Conservation (phyloP, 2,888 invertebrate species). For the Pantelozetes paolii region DNA sequence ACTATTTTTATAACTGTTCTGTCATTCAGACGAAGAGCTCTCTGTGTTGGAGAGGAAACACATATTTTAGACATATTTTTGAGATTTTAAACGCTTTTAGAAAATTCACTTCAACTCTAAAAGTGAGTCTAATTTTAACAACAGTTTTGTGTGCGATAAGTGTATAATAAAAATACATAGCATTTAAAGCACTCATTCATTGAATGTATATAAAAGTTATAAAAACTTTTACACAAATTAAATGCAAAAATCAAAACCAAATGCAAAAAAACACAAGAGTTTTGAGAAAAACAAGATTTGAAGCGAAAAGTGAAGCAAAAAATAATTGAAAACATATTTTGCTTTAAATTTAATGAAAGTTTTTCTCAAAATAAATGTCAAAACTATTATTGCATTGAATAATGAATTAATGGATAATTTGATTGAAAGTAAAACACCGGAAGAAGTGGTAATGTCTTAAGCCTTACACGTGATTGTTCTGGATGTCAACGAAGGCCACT, state of each 20-base stretch:
- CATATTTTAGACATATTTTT: conserved; percentile 16
- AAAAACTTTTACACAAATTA: background rate
- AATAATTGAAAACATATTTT: no score
- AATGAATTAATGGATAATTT: background rate
- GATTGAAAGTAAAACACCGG: background rate
- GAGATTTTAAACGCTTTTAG: background rate
- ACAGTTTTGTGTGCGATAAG: background rate
- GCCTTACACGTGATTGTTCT: conserved; percentile 33
- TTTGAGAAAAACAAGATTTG: background rate
- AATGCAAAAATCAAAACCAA: background rate
- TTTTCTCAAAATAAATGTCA: no score
- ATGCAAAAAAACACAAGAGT: background rate
- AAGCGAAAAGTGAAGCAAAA: no score
- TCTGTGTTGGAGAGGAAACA: background rate
- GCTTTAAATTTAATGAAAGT: no score
- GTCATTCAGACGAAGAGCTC: conserved; percentile 1
- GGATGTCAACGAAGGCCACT: conserved; percentile 39
- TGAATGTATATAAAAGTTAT: no score
- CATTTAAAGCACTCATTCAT: background rate
- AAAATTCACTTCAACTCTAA: background rate
- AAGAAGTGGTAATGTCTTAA: no score
- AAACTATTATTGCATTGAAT: background rate
- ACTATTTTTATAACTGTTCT: background rate
- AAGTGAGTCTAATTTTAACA: conserved; percentile 11
- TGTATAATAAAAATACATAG: background rate